Base-by-base conservation (phyloP, 1,140 invertebrate species). In the Tetranychus cinnabarinus region DNA sequence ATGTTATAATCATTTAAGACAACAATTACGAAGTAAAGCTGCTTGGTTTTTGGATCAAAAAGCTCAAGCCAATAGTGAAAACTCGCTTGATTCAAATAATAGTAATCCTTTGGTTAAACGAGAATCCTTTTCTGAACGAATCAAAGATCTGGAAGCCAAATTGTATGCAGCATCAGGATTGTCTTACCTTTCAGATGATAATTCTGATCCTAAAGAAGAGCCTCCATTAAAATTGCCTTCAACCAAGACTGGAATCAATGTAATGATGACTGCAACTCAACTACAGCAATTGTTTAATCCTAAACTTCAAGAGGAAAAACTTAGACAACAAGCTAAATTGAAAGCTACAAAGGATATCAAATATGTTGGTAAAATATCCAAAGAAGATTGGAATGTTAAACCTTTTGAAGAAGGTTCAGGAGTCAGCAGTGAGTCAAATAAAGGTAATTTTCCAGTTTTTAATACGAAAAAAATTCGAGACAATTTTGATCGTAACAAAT, bases 371-470 rank as follows among this genome's bases (percentile, higher is more conserved):
- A 88, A 87, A 75, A 86, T 92, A 59, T 85, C 89, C 68, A 82
- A 82, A 64, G 84, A 80, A 50, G 88, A 93, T 73, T 93, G 88
- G 88, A 89, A 91, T 72, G 80, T 91, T 3, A 83, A 84, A 70
- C 77, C 84, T 68, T 61, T 64, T 68, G 84, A 87, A 39, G 35
- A 56, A 39, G 6, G 33, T 2, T 2, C 34, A 15, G 10, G 33
- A 55, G 34, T 15, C n/a, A 39, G 15, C n/a, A 52, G 15, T 1
- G 33, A 52, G 6, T 52, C 48, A 33, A 23, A 6, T 52, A 33
- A 52, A 33, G 15, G 48, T n/a, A 33, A 52, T 52, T 33, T 6
- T 23, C 48, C 15, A 8, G 48, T n/a, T 23, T 1, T 33, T 52
- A 23, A 52, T 33, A 23, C 39, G 10, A 42, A 10, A 42, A 42